Evolutionary conservation across 2,888 invertebrate species (phyloP).

Genomic region (Abrostola tripartita): DNA sequence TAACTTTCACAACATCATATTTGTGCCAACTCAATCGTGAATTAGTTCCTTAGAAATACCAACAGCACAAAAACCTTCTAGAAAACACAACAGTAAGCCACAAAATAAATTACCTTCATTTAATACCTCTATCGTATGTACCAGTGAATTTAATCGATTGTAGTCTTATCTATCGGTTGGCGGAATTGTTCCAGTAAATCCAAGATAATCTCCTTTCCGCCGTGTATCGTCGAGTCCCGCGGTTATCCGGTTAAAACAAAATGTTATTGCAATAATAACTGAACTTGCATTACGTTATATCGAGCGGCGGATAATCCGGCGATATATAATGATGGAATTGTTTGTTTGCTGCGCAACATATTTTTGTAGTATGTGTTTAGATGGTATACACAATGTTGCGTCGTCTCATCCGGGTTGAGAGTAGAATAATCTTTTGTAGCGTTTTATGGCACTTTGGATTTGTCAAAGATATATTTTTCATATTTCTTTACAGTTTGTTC

Average conservation of each 20-base stretch:
- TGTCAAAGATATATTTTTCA: no score
- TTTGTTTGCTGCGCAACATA: constrained; percentile 15
- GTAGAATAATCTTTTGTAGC: no score
- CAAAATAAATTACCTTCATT: constrained; percentile 38
- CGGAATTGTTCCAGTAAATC: constrained; percentile 75
- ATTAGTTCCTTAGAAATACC: constrained; percentile 5
- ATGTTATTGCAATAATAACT: constrained; percentile 79
- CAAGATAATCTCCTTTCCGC: constrained; percentile 77
- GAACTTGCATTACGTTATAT: constrained; percentile 69
- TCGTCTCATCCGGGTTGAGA: not conserved
- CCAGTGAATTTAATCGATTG: constrained; percentile 72
- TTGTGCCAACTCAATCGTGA: not conserved
- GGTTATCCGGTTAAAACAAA: constrained; percentile 81
- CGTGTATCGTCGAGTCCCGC: constrained; percentile 69
- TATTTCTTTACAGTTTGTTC: no score
- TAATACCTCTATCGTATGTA: constrained; percentile 43
- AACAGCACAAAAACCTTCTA: not conserved
- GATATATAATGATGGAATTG: constrained; percentile 16
- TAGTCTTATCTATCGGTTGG: constrained; percentile 73
- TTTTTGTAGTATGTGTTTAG: constrained; percentile 1
- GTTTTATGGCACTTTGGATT: no score
- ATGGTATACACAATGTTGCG: not conserved
- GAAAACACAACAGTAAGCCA: constrained; percentile 10
- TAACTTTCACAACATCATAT: not conserved
- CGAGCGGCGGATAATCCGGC: constrained; percentile 52